These are phyloP conservation scores for Knipowitschia caucasica DNA, from an alignment of 2,797 vertebrate genomes.

Conservation along the genomic window DNA sequence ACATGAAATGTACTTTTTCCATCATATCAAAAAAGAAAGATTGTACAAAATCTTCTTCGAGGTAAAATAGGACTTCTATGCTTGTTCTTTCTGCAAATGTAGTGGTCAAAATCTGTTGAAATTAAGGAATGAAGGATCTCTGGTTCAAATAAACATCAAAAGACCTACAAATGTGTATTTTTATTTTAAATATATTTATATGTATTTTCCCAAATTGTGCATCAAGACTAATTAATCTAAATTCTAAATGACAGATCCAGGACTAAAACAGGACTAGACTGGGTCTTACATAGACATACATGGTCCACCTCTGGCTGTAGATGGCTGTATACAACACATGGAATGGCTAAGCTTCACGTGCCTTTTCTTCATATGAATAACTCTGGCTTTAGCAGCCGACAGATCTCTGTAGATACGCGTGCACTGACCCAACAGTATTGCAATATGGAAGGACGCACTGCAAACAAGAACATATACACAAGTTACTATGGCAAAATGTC, in stretches of 20 bases:
- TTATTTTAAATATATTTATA: too few species aligned
- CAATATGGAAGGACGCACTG: constrained; percentile 23
- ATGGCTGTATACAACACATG: constrained; percentile 13
- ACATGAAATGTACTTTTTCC: too few species aligned
- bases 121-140: too few species aligned
- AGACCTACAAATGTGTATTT: too few species aligned
- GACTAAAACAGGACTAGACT: neutral
- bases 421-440: constrained; percentile 49
- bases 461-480: neutral
- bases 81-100: too few species aligned
- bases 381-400: constrained; percentile 34
- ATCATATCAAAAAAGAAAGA: too few species aligned
- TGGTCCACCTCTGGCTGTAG: neutral
- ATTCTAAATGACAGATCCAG: constrained; percentile 10
- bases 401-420: constrained; percentile 19
- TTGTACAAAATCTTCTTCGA: too few species aligned
- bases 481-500: neutral
- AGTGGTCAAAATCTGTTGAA: too few species aligned
- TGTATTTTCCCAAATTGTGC: too few species aligned
- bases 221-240: too few species aligned
- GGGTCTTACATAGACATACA: neutral
- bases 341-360: constrained; percentile 52
- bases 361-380: constrained; percentile 46
- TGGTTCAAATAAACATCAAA: too few species aligned
- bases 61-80: too few species aligned